Percentiles rank a stretch among this genome's conserved stretches.
Conservation (phyloP, 2,888 invertebrate species). For the Opisthograptis luteolata region DNA sequence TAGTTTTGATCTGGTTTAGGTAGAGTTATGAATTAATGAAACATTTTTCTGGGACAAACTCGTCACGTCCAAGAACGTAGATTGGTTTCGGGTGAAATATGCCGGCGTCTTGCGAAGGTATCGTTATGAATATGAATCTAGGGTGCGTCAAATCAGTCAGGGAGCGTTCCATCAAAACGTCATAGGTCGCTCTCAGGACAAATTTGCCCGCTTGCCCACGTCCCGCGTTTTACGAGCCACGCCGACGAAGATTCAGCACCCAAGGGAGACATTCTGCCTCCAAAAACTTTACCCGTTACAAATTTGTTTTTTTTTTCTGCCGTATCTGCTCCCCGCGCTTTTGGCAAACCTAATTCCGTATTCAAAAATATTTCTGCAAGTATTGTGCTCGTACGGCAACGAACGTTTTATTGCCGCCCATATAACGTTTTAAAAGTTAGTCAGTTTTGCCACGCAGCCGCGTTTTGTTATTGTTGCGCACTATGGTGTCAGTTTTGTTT, state of each 20-base stretch:
- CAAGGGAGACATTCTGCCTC: constrained; percentile 83
- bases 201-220: constrained; percentile 83
- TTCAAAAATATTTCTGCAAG: constrained; percentile 85
- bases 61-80: constrained; percentile 52
- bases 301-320: constrained; percentile 84
- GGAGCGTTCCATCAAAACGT: constrained; percentile 83
- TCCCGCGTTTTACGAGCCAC: constrained; percentile 82
- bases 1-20: constrained; percentile 6
- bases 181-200: constrained; percentile 83
- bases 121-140: constrained; percentile 83
- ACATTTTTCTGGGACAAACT: constrained; percentile 46
- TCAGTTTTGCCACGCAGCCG: constrained; percentile 71
- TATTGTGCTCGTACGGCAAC: constrained; percentile 81
- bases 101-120: constrained; percentile 63
- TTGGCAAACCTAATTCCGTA: constrained; percentile 84
- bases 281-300: constrained; percentile 85
- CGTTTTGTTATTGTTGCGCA: constrained; percentile 53
- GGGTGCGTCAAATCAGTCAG: constrained; percentile 77
- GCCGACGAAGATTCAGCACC: constrained; percentile 84
- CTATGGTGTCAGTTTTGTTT: constrained; percentile 59
- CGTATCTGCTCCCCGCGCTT: constrained; percentile 83
- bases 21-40: constrained; percentile 47
- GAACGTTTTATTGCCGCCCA: constrained; percentile 81
- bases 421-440: constrained; percentile 84
- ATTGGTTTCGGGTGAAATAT: constrained; percentile 62